Evolutionary conservation across 1,140 invertebrate genomes (phyloP).

Genomic region (Triops cancriformis): DNA sequence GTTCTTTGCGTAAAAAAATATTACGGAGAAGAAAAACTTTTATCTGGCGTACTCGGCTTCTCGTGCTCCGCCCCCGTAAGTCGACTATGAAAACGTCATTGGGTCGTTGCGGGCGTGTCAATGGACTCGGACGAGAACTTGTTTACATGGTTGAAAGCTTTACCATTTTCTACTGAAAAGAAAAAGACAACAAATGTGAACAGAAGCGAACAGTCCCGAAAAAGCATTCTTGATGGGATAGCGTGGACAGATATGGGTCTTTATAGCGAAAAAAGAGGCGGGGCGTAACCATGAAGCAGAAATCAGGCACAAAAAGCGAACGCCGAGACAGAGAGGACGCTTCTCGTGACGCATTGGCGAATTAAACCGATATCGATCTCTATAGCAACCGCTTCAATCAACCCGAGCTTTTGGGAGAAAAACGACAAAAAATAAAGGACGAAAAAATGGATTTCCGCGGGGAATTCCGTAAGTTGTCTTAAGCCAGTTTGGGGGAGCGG

Average conservation of each 20-base stretch:
- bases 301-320: background rate
- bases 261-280: background rate
- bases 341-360: background rate
- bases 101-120: background rate
- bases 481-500: too few species aligned
- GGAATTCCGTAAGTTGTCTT: too few species aligned
- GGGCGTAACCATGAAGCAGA: background rate
- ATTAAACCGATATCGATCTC: constrained; percentile 7
- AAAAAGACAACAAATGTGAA: background rate
- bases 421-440: too few species aligned
- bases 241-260: too few species aligned
- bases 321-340: background rate
- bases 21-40: background rate
- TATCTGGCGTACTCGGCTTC: background rate
- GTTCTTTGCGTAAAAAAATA: too few species aligned
- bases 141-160: background rate
- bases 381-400: background rate
- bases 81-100: background rate
- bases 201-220: too few species aligned
- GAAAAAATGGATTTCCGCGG: too few species aligned
- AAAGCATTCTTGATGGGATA: too few species aligned
- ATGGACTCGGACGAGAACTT: background rate
- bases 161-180: background rate
- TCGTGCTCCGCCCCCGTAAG: background rate
- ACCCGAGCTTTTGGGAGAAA: background rate